Conservation (phyloP, 2,888 invertebrate genomes). For the Nemotelus nigrinus region DNA sequence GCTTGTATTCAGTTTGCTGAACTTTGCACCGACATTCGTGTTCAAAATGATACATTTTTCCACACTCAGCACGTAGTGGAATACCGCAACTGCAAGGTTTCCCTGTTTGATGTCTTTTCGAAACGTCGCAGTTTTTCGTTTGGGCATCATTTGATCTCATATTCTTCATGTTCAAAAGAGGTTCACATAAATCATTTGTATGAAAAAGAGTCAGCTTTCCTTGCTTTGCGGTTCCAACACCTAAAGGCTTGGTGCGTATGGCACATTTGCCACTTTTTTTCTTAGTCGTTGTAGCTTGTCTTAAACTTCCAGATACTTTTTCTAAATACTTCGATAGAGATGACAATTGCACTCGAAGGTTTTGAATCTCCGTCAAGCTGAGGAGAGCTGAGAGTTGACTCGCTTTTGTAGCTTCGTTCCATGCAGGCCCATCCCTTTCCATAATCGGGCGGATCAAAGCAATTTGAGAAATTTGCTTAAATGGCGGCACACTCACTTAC, state of each 20-base stretch:
- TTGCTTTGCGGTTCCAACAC: no score
- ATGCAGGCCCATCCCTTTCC: no score
- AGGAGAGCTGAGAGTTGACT: background rate
- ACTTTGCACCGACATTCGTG: slow-evolving; percentile 1
- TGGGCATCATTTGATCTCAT: no score
- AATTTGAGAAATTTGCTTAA: no score
- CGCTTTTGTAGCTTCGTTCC: no score
- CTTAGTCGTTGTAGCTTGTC: background rate
- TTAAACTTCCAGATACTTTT: background rate
- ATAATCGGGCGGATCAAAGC: no score
- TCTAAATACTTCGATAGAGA: background rate
- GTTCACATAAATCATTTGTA: no score
- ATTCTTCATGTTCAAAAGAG: no score
- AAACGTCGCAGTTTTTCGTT: no score
- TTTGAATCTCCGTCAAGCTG: background rate
- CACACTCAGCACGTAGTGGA: slow-evolving; percentile 12
- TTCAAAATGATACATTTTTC: background rate
- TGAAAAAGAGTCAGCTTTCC: no score
- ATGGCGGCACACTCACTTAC: background rate
- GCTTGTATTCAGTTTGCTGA: background rate
- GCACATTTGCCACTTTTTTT: background rate
- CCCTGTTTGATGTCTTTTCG: no score
- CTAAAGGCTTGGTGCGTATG: background rate
- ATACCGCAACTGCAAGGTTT: background rate
- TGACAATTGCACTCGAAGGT: background rate